Evolutionary conservation across 2,797 vertebrate genomes (phyloP).

Genomic region (Brotula barbata): DNA sequence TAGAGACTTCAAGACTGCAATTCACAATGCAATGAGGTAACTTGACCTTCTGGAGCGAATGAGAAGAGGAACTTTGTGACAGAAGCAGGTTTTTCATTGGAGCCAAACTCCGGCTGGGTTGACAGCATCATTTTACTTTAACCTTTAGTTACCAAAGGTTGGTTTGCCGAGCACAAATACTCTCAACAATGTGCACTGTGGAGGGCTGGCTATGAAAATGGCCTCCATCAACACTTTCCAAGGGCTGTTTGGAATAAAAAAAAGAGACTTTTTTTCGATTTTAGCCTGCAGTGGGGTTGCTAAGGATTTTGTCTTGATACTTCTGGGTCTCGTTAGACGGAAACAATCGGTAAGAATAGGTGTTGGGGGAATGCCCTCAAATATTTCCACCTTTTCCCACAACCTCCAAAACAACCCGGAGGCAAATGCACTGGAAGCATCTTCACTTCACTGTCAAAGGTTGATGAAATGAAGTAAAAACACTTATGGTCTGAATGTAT

Average conservation of each 20-base stretch:
- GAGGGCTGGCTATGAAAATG: not conserved
- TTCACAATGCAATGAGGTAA: not conserved
- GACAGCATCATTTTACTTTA: not conserved
- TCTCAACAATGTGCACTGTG: not conserved
- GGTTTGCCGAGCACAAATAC: slow-evolving; percentile 4
- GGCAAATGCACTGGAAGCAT: too few species aligned
- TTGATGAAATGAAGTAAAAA: too few species aligned
- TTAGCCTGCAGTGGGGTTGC: not conserved
- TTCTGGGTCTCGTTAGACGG: not conserved
- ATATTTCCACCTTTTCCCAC: too few species aligned
- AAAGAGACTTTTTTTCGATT: too few species aligned
- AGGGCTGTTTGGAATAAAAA: too few species aligned
- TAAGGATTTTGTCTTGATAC: not conserved
- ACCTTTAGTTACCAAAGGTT: not conserved
- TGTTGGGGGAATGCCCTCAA: too few species aligned
- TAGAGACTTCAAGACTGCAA: not conserved
- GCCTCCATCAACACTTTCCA: not conserved
- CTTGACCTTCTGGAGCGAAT: slow-evolving; percentile 14
- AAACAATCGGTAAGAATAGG: too few species aligned
- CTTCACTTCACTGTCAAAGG: too few species aligned
- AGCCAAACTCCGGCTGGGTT: not conserved
- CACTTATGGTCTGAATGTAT: too few species aligned
- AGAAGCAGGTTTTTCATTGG: not conserved
- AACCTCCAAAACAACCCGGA: too few species aligned
- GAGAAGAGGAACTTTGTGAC: not conserved